Base-by-base conservation (phyloP, 2,113 vertebrate species). In the Lampris incognitus region DNA sequence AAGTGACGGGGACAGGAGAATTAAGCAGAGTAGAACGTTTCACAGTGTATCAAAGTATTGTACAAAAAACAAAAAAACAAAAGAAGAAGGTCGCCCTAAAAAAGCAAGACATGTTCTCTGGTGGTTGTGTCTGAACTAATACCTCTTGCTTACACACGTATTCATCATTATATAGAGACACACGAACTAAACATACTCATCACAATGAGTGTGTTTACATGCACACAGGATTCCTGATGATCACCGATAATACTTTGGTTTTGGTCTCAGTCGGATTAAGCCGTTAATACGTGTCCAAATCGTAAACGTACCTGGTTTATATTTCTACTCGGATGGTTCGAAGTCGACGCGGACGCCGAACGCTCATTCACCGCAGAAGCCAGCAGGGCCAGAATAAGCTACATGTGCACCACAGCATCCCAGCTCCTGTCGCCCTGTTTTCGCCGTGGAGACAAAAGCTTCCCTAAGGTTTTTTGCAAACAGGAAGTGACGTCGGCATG, bases 31-130 rank as follows among this genome's bases (percentile, higher is more conserved):
- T 60, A 71, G 39, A 55, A 69, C 39, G 52, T 82, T 92, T 92
- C 91, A 93, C 91, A 92, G 90, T 91, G 88, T 91, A 87, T 89
- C 79, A 89, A 88, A 90, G 86, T 69, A 84, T 40, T 86, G 73
- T 92, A 92, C 91, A 92, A 91, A 92, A 91, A 24, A 24, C 24
- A 24, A 24, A 24, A 24, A 0, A 24, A 24, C 0, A 24, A 0
- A 24, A 24, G 24, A 24, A 24, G 24, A 87, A 49, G 76, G 37
- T 66, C 3, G 3, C 61, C 62, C 56, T 59, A 63, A 72, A 82
- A 81, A 84, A 59, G 36, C 24, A 72, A 81, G 59, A 72, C 13
- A 42, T 55, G 41, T 42, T 69, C 50, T 76, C 70, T 66, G 56
- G 8, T 65, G 66, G 72, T 64, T 39, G 66, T 70, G 71, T 74